Conservation (phyloP, 2,888 invertebrate species). For the Dorcus hopei region DNA sequence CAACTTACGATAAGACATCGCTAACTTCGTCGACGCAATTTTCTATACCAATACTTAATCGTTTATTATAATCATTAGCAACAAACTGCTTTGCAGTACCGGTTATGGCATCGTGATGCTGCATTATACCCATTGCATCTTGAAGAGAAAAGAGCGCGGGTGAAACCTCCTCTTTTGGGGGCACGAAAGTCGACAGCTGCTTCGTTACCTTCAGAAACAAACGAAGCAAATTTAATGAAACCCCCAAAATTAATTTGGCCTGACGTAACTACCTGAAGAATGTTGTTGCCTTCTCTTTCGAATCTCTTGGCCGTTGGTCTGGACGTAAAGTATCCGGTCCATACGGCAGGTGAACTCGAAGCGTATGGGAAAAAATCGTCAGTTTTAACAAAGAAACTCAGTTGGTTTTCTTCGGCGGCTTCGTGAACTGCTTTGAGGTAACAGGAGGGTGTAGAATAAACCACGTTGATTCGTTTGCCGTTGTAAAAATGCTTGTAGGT, state of each 20-base stretch:
- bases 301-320: slow-evolving; percentile 24
- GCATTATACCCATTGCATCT: slow-evolving; percentile 74
- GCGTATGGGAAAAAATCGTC: slow-evolving; percentile 54
- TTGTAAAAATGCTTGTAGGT: neutral
- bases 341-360: slow-evolving; percentile 17
- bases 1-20: slow-evolving; percentile 31
- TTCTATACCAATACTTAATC: slow-evolving; percentile 21
- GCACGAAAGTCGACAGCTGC: slow-evolving; percentile 50
- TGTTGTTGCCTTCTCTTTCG: slow-evolving; percentile 24
- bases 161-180: no score
- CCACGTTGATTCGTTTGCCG: slow-evolving; percentile 55
- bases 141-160: slow-evolving; percentile 52
- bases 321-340: slow-evolving; percentile 26
- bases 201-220: slow-evolving; percentile 59
- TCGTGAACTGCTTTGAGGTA: slow-evolving; percentile 77
- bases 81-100: slow-evolving; percentile 40
- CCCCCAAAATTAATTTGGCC: neutral
- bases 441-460: slow-evolving; percentile 85
- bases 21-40: slow-evolving; percentile 28
- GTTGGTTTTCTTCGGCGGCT: slow-evolving; percentile 58
- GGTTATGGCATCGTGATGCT: slow-evolving; percentile 79
- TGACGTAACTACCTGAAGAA: slow-evolving; percentile 19
- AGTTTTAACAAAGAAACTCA: slow-evolving; percentile 46
- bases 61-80: slow-evolving; percentile 69
- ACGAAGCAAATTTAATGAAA: neutral